Conservation (phyloP, 2,113 vertebrate genomes). For the Peromyscus polionotus region DNA sequence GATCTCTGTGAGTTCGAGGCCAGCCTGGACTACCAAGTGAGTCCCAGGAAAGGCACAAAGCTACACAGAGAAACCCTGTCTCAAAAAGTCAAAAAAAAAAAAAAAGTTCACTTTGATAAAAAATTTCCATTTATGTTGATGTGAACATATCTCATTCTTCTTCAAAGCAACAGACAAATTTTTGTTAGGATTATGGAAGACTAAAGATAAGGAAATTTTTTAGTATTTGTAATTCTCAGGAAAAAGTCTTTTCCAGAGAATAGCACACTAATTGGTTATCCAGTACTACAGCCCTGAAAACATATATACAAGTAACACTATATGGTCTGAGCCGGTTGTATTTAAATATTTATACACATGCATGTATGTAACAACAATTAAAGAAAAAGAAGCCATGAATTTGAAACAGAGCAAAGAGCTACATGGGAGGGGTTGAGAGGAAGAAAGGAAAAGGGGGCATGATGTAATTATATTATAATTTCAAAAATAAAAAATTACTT, state of each 20-base stretch:
- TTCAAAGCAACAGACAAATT: slow-evolving; percentile 37
- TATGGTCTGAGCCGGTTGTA: background rate
- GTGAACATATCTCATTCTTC: slow-evolving; percentile 37
- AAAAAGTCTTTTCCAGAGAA: background rate
- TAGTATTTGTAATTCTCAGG: slow-evolving; percentile 14
- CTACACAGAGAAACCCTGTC: no score
- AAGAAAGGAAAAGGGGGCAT: background rate
- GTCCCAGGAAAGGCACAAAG: no score
- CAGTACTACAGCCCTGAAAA: background rate
- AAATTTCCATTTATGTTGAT: slow-evolving; percentile 34
- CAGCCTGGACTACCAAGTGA: no score
- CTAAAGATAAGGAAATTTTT: slow-evolving; percentile 14
- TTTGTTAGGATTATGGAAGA: slow-evolving; percentile 33
- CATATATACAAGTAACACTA: background rate
- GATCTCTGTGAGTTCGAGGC: no score
- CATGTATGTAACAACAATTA: background rate
- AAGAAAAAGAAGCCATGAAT: background rate
- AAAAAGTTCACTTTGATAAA: slow-evolving; percentile 44
- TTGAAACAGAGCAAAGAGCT: background rate
- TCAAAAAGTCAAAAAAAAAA: background rate
- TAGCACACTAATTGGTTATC: background rate
- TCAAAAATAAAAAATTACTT: background rate
- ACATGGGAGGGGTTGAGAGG: background rate
- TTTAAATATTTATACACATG: background rate
- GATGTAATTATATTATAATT: background rate